Conservation (phyloP, 1,140 invertebrate genomes). For the Hirudo medicinalis region DNA sequence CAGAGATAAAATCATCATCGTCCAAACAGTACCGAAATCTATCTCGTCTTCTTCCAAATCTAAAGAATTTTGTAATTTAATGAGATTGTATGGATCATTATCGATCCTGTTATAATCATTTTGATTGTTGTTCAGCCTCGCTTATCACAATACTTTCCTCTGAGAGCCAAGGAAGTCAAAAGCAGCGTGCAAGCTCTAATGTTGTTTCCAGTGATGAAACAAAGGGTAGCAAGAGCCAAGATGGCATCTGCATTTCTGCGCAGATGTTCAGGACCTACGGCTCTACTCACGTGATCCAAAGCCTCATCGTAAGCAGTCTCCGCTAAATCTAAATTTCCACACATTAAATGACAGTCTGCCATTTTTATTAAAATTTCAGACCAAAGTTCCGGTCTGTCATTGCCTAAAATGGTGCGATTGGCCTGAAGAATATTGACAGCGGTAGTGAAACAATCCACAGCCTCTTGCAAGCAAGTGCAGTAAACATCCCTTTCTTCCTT, state of each 20-base stretch:
- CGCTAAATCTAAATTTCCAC: constrained; percentile 11
- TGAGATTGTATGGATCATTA: no score
- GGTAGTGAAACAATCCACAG: constrained; percentile 7
- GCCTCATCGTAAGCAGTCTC: constrained; percentile 14
- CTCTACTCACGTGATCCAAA: not conserved
- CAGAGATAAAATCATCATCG: constrained; percentile 4
- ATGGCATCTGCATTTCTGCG: constrained; percentile 10
- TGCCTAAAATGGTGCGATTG: no score
- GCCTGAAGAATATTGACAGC: not conserved
- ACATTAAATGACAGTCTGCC: constrained; percentile 15
- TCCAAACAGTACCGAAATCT: not conserved
- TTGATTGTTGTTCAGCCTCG: no score
- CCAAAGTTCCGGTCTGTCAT: constrained; percentile 12
- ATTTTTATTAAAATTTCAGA: constrained; percentile 8
- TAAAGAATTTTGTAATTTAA: no score
- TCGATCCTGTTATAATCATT: no score
- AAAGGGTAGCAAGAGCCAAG: constrained; percentile 5
- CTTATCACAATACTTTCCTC: not conserved
- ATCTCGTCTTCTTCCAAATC: not conserved
- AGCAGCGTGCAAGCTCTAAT: constrained; percentile 7
- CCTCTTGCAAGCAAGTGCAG: constrained; percentile 11
- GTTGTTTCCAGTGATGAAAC: constrained; percentile 15
- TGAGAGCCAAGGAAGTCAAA: not conserved
- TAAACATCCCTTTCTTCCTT: constrained; percentile 7
- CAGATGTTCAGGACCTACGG: not conserved